Percentiles rank a stretch among this genome's conserved stretches.
Conservation (phyloP, 2,888 invertebrate species). For the Cybosia mesomella region DNA sequence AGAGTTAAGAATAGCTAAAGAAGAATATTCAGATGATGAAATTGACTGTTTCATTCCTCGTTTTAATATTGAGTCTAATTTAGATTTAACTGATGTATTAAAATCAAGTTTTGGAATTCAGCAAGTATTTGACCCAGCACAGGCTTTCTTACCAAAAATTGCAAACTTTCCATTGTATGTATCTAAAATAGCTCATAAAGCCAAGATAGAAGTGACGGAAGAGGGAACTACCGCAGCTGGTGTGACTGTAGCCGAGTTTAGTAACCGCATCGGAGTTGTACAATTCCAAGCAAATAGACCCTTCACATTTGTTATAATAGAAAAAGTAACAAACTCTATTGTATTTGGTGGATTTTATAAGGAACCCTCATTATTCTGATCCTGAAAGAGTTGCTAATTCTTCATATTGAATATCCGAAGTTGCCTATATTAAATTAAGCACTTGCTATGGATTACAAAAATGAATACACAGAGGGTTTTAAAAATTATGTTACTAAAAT, state of each 20-base stretch:
- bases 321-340: slow-evolving; percentile 85
- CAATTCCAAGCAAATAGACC: slow-evolving; percentile 89
- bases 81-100: slow-evolving; percentile 85
- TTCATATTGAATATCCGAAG: slow-evolving; percentile 5
- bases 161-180: slow-evolving; percentile 84
- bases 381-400: not conserved
- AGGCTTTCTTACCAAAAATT: slow-evolving; percentile 76
- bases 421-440: not conserved
- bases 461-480: not conserved
- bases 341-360: slow-evolving; percentile 79
- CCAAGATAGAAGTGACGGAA: slow-evolving; percentile 91
- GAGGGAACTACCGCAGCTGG: slow-evolving; percentile 91
- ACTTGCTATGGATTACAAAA: not conserved
- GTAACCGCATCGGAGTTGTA: slow-evolving; percentile 85
- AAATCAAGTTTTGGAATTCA: slow-evolving; percentile 73
- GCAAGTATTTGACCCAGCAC: slow-evolving; percentile 86
- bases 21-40: slow-evolving; percentile 87
- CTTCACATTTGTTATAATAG: slow-evolving; percentile 89
- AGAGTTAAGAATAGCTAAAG: slow-evolving; percentile 78
- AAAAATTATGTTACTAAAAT: not conserved
- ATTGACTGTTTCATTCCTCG: slow-evolving; percentile 89
- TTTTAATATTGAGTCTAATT: slow-evolving; percentile 87
- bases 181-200: slow-evolving; percentile 89
- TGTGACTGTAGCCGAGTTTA: slow-evolving; percentile 82
- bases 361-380: slow-evolving; percentile 70